Conservation (phyloP, 2,113 vertebrate species). For the Pluvianellus socialis region DNA sequence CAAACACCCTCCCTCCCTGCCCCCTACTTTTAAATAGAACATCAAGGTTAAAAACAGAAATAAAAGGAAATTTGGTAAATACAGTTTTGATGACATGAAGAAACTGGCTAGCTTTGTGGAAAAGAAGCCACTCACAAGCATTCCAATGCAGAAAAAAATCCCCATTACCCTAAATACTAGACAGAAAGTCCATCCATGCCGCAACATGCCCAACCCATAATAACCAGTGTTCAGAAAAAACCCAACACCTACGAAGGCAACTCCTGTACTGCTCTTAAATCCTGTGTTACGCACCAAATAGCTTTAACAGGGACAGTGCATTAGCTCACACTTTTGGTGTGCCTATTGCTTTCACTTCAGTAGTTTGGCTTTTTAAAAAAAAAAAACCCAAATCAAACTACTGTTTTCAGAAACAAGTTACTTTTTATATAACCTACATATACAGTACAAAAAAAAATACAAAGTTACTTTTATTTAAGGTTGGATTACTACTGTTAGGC, state of each 20-base stretch:
- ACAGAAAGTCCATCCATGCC: not conserved
- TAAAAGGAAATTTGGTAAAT: not conserved
- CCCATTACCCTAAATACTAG: rapidly evolving
- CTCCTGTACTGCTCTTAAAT: not conserved
- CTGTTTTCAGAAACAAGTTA: not conserved
- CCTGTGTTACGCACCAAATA: not conserved
- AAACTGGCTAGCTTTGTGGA: not conserved
- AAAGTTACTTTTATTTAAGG: not conserved
- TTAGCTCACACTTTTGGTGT: not conserved
- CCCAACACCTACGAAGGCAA: rapidly evolving
- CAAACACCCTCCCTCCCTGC: too few relatives aligned
- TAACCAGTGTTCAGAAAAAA: not conserved
- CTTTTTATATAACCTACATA: not conserved
- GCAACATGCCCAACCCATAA: not conserved
- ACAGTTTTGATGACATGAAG: rapidly evolving
- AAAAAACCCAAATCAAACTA: not conserved
- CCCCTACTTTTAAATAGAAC: not conserved
- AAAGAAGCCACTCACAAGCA: not conserved
- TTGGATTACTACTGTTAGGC: not conserved
- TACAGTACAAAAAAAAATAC: not conserved
- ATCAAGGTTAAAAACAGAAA: not conserved
- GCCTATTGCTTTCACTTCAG: not conserved
- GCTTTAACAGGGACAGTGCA: not conserved
- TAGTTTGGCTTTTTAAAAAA: not conserved
- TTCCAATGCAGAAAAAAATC: not conserved